Evolutionary conservation across 2,888 invertebrate genomes (phyloP).

Genomic region (Cactoblastis cactorum): DNA sequence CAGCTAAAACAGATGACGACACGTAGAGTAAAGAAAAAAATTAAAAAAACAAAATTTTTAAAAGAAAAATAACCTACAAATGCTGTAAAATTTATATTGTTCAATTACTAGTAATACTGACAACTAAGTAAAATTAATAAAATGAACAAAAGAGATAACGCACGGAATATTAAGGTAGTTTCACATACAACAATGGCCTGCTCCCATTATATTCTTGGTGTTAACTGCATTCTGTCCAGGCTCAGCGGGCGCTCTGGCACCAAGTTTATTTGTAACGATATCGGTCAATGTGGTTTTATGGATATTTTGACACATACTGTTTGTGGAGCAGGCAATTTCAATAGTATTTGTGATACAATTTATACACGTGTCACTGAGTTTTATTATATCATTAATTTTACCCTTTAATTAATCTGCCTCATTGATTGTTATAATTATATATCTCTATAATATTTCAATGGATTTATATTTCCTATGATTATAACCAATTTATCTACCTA

Average conservation of each 20-base stretch:
- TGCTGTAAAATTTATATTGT: no score
- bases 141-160: background rate
- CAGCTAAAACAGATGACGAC: no score
- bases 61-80: no score
- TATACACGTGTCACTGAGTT: no score
- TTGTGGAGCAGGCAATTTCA: background rate
- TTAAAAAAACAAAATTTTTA: no score
- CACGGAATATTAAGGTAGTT: background rate
- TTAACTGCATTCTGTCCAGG: background rate
- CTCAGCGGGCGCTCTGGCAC: background rate
- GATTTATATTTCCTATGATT: no score
- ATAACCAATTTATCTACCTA: no score
- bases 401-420: background rate
- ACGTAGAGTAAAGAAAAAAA: no score
- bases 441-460: no score
- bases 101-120: no score
- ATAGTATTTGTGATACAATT: background rate
- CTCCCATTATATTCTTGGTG: background rate
- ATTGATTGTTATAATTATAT: no score
- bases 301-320: conserved; percentile 8
- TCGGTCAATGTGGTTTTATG: conserved; percentile 10
- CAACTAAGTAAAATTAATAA: background rate
- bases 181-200: background rate
- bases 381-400: background rate
- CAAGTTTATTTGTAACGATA: conserved; percentile 6